Base-by-base conservation (phyloP, 2,113 vertebrate genomes). In the Cynocephalus volans region DNA sequence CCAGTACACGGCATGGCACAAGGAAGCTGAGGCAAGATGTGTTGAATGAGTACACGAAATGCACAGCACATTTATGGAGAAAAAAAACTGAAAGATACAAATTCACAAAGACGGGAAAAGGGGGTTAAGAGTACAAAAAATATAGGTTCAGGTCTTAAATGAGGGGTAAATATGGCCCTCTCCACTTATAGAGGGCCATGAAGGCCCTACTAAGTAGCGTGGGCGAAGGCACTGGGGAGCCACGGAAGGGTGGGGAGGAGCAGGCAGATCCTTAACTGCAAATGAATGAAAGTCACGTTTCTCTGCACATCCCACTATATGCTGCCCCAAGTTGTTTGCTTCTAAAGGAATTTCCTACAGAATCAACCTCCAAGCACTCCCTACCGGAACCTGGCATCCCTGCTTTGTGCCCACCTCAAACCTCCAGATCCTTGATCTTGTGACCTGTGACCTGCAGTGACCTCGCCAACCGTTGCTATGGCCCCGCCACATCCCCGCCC, bases 241-340 rank as follows among this genome's bases (percentile, higher is more conserved):
- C 65, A 73, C 48, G 2, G 67, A 21, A 65, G 24, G 64, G 60
- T 12, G 77, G 21, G 62, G 67, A 54, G 80, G 65, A 31, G 11
- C 75, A 12, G 41, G 62, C 62, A 7, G 65, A 60, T 6, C 12
- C n/a, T 69, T 26, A 67, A 80, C 80, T 72, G 88, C 36, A 90
- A 95, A 97, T 97, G 93, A 97, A 96, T 88, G 88, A 84, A 91
- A 97, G 93, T 54, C 58, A 6, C 31, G 13, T 80, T 88, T 67
- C 76, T 90, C 88, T 31, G 65, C 69, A 54, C 50, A 45, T 48
- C 85, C 18, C 56, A 77, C 54, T 52, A 21, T 33, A 79, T 85
- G 72, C 83, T 41, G 28, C 83, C 67, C 90, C 65, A 84, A 76
- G 52, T 21, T 65, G 58, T 83, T 64, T 77, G 36, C 90, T 72